These are phyloP conservation scores for Pheosia gnoma DNA, from an alignment of 2,888 invertebrate species.

Conservation along the genomic window DNA sequence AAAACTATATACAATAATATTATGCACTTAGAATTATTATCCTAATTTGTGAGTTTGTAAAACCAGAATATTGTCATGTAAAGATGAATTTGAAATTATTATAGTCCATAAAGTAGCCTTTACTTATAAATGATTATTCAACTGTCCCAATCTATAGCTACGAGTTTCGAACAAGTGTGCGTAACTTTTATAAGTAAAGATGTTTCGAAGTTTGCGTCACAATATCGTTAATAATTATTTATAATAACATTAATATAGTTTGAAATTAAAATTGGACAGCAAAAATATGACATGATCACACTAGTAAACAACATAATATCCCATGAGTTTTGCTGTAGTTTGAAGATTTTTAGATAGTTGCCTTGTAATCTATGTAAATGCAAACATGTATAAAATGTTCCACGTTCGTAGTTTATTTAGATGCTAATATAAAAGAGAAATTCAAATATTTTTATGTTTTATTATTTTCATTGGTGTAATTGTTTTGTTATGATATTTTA, in stretches of 20 bases:
- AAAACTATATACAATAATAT: conserved; percentile 44
- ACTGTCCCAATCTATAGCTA: conserved; percentile 19
- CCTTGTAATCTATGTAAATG: conserved; percentile 80
- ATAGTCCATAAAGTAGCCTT: conserved; percentile 28
- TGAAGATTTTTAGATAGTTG: conserved; percentile 43
- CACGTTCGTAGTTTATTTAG: conserved; percentile 65
- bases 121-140: conserved; percentile 36
- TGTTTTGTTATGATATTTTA: conserved; percentile 75
- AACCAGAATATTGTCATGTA: conserved; percentile 47
- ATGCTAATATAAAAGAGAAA: conserved; percentile 60
- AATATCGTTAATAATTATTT: conserved; percentile 26
- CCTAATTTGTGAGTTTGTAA: conserved; percentile 38
- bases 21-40: conserved; percentile 39
- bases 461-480: conserved; percentile 66
- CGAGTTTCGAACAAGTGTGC: conserved; percentile 5
- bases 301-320: conserved; percentile 29
- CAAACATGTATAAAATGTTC: conserved; percentile 70
- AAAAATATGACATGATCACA: conserved; percentile 22
- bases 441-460: conserved; percentile 67
- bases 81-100: conserved; percentile 39
- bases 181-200: conserved; percentile 36
- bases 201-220: conserved; percentile 27
- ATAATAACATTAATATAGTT: conserved; percentile 25
- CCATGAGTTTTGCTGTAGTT: conserved; percentile 34
- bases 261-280: conserved; percentile 29